Evolutionary conservation across 2,113 vertebrate species (phyloP), one percentile per base, ranked within the genome.

Genomic region (Variabilichromis moorii): DNA sequence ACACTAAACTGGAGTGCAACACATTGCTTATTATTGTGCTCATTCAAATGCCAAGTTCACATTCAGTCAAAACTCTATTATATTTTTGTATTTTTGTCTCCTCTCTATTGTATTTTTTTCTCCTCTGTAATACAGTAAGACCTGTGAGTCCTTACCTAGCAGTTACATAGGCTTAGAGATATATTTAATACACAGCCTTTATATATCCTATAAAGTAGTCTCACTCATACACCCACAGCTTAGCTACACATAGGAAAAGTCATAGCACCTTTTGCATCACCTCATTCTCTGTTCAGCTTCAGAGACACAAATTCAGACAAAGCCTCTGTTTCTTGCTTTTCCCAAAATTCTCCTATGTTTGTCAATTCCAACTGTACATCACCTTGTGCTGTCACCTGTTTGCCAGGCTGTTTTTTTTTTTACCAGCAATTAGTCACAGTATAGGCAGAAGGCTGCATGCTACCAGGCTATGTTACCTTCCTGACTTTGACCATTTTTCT

Each of bases 361-460:
- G 86, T 85, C 83, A 83, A n/a, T 86, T 47, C 85, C 85, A 82
- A 53, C 87, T 85, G 68, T 54, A 78, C 26, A 87, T 55, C 21
- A 37, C 54, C 82, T 90, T 83, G 88, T 81, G 79, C 83, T 40
- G 54, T 91, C 84, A 86, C 66, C 76, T 83, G 21, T 87, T 89
- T 86, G 33, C 55, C 12, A 10, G 61, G 80, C 54, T 59, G 81
- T 35, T 83, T 71, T 89, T 78, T n/a, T 24, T 24, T 89, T 78
- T 81, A 88, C 50, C 86, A 86, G 78, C 83, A 90, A 90, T 93
- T 86, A 89, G 86, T 89, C n/a, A 53, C 14, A 61, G 55, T 86
- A 79, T 85, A 73, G 84, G 81, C 80, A 47, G 66, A 81, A 19
- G 50, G 11, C 73, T 85, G 68, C n/a, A 82, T 47, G 21, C 53